Percentiles rank a stretch among this genome's conserved stretches.
Evolutionary conservation across 2,113 vertebrate genomes (phyloP).

Genomic region (Cyanoderma ruficeps): DNA sequence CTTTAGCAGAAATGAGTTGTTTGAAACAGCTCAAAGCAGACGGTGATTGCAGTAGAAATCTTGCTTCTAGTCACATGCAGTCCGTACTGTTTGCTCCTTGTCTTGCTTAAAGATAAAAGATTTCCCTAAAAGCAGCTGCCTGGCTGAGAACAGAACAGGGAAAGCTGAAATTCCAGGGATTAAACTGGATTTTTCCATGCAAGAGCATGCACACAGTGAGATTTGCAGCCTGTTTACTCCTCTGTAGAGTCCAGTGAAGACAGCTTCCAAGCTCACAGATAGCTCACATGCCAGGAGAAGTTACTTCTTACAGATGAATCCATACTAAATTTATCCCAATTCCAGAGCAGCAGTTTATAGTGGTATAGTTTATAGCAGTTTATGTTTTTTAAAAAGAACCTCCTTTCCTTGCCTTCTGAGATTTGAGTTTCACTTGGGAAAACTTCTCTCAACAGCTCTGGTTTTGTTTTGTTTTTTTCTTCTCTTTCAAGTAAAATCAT

Average conservation of each 20-base stretch:
- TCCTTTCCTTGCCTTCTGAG: background rate
- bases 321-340: slow-evolving; percentile 26
- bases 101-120: background rate
- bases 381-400: slow-evolving; percentile 4
- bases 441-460: slow-evolving; percentile 13
- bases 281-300: slow-evolving; percentile 6
- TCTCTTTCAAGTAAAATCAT: slow-evolving; percentile 7
- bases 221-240: background rate
- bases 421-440: slow-evolving; percentile 54
- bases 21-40: background rate
- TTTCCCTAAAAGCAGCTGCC: background rate
- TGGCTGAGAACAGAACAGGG: background rate
- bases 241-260: background rate
- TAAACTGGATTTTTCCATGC: slow-evolving; percentile 22
- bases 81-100: background rate
- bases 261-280: background rate
- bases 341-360: background rate
- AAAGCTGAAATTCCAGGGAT: background rate
- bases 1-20: background rate
- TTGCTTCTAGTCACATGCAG: background rate
- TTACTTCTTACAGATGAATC: background rate
- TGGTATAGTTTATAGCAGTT: slow-evolving; percentile 2
- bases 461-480: fast-evolving
- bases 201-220: background rate
- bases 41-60: background rate